phyloP scores from a whole-genome alignment of 2,113 vertebrate species.

The Shinisaurus crocodilurus region DNA sequence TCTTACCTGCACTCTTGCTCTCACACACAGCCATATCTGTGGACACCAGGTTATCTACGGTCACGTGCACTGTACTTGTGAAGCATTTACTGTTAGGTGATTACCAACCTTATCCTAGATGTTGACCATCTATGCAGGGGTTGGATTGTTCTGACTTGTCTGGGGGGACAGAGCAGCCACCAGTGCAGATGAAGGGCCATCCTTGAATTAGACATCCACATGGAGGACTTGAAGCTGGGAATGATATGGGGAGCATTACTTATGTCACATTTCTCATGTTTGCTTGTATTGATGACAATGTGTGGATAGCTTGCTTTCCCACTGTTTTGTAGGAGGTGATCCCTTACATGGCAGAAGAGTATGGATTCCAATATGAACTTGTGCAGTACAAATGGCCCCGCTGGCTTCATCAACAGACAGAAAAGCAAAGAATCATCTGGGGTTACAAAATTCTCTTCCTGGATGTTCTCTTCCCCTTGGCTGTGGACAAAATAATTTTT shows the following conservation, averaged over 20 bases:
- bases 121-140: not conserved
- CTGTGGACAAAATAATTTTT: constrained; percentile 98
- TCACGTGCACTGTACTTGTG: too few species aligned
- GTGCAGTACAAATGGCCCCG: constrained; percentile 97
- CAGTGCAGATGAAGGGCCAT: not conserved
- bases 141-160: not conserved
- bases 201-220: not conserved
- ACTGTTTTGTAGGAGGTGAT: constrained; percentile 85
- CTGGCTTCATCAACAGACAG: constrained; percentile 95
- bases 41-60: not conserved
- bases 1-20: too few species aligned
- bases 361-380: constrained; percentile 92
- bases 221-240: not conserved
- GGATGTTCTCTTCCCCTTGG: constrained; percentile 96
- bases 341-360: constrained; percentile 89
- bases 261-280: not conserved
- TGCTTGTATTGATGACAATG: not conserved
- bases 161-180: not conserved
- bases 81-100: not conserved
- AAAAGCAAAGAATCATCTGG: constrained; percentile 98
- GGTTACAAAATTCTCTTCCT: constrained; percentile 99
- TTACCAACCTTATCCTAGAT: not conserved
- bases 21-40: not conserved
- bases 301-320: not conserved
- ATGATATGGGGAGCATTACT: not conserved